A percentile compares a stretch with the other conserved stretches of the same genome.
Conservation (phyloP, 2,888 invertebrate genomes). For the Muschampia plurimacula region DNA sequence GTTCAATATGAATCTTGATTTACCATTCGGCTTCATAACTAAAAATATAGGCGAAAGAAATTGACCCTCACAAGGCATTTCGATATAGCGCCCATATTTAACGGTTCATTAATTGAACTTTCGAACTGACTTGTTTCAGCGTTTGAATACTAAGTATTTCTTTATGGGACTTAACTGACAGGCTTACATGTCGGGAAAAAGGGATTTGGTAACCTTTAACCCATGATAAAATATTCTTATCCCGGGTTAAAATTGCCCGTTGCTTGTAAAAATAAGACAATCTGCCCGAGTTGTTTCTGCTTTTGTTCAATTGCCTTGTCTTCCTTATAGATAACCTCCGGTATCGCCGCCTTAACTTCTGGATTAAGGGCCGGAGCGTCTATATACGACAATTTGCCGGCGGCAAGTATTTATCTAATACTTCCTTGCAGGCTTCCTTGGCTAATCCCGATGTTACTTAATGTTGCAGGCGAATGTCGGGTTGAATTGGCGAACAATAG, state of each 20-base stretch:
- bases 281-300: slow-evolving; percentile 47
- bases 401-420: slow-evolving; percentile 41
- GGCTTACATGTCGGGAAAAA: slow-evolving; percentile 13
- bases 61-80: slow-evolving; percentile 33
- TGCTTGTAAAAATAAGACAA: slow-evolving; percentile 26
- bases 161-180: not conserved
- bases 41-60: slow-evolving; percentile 39
- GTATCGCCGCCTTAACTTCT: slow-evolving; percentile 45
- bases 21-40: slow-evolving; percentile 37
- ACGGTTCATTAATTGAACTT: not conserved
- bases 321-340: slow-evolving; percentile 42
- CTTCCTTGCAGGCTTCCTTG: slow-evolving; percentile 45
- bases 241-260: slow-evolving; percentile 38
- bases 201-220: slow-evolving; percentile 38
- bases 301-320: slow-evolving; percentile 47
- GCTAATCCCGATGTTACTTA: slow-evolving; percentile 41
- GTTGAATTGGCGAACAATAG: slow-evolving; percentile 33
- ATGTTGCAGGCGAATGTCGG: slow-evolving; percentile 42
- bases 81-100: slow-evolving; percentile 34
- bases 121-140: not conserved
- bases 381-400: slow-evolving; percentile 45
- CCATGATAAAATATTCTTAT: slow-evolving; percentile 32
- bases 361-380: slow-evolving; percentile 47
- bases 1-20: slow-evolving; percentile 36
- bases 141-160: not conserved